A percentile compares a stretch with the other conserved stretches of the same genome.
Evolutionary conservation across 1,140 invertebrate species (phyloP).

Genomic region (Himalopsyche phryganea): DNA sequence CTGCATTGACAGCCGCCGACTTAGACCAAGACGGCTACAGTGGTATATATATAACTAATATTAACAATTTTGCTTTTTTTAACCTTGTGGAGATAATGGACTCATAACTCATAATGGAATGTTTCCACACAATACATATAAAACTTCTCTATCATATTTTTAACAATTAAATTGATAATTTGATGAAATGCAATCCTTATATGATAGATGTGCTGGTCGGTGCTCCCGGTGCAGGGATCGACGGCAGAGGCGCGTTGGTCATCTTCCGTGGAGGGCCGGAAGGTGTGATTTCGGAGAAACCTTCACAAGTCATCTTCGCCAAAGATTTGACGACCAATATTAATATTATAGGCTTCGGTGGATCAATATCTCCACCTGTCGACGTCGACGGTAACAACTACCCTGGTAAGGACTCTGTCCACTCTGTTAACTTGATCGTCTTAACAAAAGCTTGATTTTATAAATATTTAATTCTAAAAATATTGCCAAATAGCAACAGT

Average conservation of each 20-base stretch:
- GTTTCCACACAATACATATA: too few species aligned
- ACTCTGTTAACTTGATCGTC: too few species aligned
- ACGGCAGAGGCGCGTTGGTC: conserved; percentile 49
- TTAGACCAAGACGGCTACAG: conserved; percentile 50
- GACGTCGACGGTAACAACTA: conserved; percentile 52
- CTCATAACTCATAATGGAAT: too few species aligned
- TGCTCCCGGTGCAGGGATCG: conserved; percentile 50
- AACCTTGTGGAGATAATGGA: too few species aligned
- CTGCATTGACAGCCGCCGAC: conserved; percentile 48
- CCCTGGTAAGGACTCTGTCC: conserved; percentile 35
- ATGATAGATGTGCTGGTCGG: conserved; percentile 49
- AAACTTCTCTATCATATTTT: too few species aligned
- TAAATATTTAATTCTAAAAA: neutral
- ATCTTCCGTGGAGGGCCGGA: conserved; percentile 49
- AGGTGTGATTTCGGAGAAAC: conserved; percentile 38
- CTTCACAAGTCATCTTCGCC: conserved; percentile 39
- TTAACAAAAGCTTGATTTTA: too few species aligned
- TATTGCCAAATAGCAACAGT: neutral
- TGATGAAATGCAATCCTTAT: too few species aligned
- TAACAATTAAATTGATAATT: too few species aligned
- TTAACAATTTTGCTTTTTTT: too few species aligned
- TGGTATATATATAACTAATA: conserved; percentile 29
- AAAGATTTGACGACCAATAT: conserved; percentile 38
- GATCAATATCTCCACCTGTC: conserved; percentile 46
- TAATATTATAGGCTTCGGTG: conserved; percentile 49